Conservation (phyloP, 2,797 vertebrate genomes). For the Falco berigora region DNA sequence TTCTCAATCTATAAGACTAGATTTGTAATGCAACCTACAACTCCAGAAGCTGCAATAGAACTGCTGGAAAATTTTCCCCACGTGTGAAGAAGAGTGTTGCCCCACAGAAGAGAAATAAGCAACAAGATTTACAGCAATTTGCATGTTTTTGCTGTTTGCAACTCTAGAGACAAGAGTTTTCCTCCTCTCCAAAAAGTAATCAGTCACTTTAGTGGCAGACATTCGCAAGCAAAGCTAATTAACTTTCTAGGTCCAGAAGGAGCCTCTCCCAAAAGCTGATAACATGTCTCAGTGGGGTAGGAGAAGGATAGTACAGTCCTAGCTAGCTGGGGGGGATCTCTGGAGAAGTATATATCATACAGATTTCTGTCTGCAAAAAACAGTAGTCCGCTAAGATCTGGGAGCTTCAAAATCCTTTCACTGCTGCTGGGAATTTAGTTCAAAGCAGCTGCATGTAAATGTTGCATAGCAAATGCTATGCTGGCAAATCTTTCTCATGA, state of each 20-base stretch:
- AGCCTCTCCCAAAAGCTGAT: background rate
- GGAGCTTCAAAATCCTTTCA: conserved; percentile 44
- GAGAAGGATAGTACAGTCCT: background rate
- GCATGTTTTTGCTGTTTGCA: background rate
- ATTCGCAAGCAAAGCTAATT: conserved; percentile 2
- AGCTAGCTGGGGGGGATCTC: background rate
- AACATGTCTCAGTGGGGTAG: background rate
- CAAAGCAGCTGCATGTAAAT: conserved; percentile 50
- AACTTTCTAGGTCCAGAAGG: conserved; percentile 23
- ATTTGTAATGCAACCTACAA: background rate
- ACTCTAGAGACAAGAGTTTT: background rate
- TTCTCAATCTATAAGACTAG: background rate
- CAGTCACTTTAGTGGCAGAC: background rate
- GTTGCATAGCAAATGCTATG: background rate
- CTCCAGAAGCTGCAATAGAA: background rate
- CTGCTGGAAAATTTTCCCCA: background rate
- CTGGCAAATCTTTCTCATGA: background rate
- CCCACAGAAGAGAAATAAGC: background rate
- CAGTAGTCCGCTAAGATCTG: conserved; percentile 32
- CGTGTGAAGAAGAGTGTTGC: background rate
- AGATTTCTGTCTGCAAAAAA: conserved; percentile 3
- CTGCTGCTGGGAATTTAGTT: conserved; percentile 60
- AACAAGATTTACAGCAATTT: background rate
- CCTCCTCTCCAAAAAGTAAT: background rate
- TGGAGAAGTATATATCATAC: background rate